Evolutionary conservation across 2,888 invertebrate species (phyloP).

Genomic region (Apamea sordens): DNA sequence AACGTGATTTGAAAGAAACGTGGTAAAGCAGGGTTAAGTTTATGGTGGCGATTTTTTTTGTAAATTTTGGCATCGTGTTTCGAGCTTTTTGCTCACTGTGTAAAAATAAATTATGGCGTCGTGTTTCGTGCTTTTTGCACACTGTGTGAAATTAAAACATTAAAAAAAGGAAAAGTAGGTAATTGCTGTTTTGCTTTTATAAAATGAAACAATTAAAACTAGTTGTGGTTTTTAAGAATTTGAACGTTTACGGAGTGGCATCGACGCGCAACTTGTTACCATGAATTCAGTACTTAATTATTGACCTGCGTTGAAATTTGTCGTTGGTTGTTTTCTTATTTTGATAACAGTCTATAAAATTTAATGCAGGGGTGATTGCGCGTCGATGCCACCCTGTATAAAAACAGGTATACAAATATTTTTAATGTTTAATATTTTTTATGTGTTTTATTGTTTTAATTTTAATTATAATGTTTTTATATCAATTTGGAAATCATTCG

Average conservation of each 20-base stretch:
- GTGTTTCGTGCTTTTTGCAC: not conserved
- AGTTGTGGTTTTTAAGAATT: not conserved
- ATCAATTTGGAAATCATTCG: not conserved
- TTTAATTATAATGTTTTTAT: too few relatives aligned
- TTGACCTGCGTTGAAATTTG: too few relatives aligned
- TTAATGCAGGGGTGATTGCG: not conserved
- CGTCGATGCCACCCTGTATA: not conserved
- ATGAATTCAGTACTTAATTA: too few relatives aligned
- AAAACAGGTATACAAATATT: not conserved
- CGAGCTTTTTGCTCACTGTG: not conserved
- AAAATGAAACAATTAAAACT: not conserved
- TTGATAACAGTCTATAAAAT: not conserved
- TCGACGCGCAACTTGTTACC: too few relatives aligned
- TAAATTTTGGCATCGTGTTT: not conserved
- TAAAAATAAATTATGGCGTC: not conserved
- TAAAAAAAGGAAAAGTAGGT: not conserved
- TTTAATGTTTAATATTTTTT: too few relatives aligned
- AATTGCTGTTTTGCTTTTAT: not conserved
- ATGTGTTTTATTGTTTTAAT: too few relatives aligned
- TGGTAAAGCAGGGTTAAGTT: constrained; percentile 20
- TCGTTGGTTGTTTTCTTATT: too few relatives aligned
- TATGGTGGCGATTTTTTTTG: not conserved
- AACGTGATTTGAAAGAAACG: constrained; percentile 67
- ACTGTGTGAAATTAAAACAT: not conserved
- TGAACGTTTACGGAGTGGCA: too few relatives aligned